Percentiles rank a stretch among this genome's conserved stretches.
These are phyloP conservation scores for Crenuchus spilurus DNA, from an alignment of 2,797 vertebrate species.

Conservation along the genomic window DNA sequence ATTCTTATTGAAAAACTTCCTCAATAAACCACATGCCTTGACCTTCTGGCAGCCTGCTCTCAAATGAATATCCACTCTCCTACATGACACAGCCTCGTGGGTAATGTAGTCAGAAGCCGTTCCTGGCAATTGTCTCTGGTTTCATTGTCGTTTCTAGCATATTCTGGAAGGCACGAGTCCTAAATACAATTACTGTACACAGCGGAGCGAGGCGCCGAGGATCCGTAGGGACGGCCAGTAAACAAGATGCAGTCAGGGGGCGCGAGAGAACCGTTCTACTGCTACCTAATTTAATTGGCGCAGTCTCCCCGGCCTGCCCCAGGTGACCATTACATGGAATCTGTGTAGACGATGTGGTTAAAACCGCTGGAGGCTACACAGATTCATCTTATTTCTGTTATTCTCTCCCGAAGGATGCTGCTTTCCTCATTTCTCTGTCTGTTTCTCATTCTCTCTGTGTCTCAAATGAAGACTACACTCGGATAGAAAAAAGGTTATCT, in stretches of 20 bases:
- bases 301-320: conserved; percentile 77
- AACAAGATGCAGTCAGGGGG: conserved; percentile 55
- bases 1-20: conserved; percentile 8
- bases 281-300: conserved; percentile 82
- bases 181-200: conserved; percentile 66
- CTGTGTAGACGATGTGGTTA: conserved; percentile 75
- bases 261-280: conserved; percentile 52
- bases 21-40: conserved; percentile 19
- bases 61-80: conserved; percentile 25
- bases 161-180: conserved; percentile 50
- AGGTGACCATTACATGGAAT: conserved; percentile 77
- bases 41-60: conserved; percentile 35
- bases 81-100: conserved; percentile 34
- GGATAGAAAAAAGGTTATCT: conserved; percentile 36
- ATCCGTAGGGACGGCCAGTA: conserved; percentile 53
- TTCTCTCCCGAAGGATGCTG: conserved; percentile 21
- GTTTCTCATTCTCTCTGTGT: conserved; percentile 42
- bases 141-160: conserved; percentile 40
- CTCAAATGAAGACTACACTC: conserved; percentile 35
- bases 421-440: conserved; percentile 20
- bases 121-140: conserved; percentile 31
- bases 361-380: conserved; percentile 67
- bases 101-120: conserved; percentile 48
- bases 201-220: conserved; percentile 50
- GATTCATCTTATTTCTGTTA: conserved; percentile 42